Percentiles rank a stretch among this genome's conserved stretches.
These are phyloP conservation scores for Liposcelis brunnea DNA, from an alignment of 2,888 invertebrate species.

Conservation along the genomic window DNA sequence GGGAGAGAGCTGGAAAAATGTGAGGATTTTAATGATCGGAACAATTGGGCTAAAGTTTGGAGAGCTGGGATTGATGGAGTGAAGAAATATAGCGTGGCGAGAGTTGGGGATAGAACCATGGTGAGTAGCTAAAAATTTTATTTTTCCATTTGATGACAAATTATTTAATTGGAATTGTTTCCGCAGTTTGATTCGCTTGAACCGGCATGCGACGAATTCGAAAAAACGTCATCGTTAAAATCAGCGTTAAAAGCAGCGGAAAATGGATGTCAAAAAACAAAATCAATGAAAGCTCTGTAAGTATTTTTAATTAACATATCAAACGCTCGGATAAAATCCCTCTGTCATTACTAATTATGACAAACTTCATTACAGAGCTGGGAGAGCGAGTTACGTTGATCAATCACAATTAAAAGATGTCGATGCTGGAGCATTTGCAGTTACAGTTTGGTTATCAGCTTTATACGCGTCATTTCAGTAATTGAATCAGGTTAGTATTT, in stretches of 20 bases:
- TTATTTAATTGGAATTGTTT: no score
- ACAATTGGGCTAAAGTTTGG: constrained; percentile 37
- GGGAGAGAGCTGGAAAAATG: constrained; percentile 28
- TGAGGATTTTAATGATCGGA: constrained; percentile 20
- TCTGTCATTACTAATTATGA: background rate
- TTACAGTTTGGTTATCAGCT: constrained; percentile 41
- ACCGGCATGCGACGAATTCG: constrained; percentile 28
- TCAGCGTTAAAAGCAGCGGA: constrained; percentile 14
- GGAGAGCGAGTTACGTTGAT: constrained; percentile 55
- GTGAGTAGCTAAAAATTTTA: constrained; percentile 25
- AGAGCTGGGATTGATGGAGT: constrained; percentile 38
- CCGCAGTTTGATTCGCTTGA: constrained; percentile 38
- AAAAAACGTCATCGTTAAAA: constrained; percentile 17
- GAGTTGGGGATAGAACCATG: constrained; percentile 59
- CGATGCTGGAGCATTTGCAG: constrained; percentile 55
- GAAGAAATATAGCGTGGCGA: constrained; percentile 51
- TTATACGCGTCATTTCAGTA: background rate
- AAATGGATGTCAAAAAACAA: constrained; percentile 17
- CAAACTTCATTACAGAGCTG: constrained; percentile 35
- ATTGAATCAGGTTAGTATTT: background rate
- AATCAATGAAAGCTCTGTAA: constrained; percentile 17
- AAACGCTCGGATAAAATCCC: background rate
- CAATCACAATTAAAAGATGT: constrained; percentile 31
- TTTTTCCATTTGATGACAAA: background rate
- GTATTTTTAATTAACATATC: constrained; percentile 1